Evolutionary conservation across 2,888 invertebrate species (phyloP).

Genomic region (Tyria jacobaeae): DNA sequence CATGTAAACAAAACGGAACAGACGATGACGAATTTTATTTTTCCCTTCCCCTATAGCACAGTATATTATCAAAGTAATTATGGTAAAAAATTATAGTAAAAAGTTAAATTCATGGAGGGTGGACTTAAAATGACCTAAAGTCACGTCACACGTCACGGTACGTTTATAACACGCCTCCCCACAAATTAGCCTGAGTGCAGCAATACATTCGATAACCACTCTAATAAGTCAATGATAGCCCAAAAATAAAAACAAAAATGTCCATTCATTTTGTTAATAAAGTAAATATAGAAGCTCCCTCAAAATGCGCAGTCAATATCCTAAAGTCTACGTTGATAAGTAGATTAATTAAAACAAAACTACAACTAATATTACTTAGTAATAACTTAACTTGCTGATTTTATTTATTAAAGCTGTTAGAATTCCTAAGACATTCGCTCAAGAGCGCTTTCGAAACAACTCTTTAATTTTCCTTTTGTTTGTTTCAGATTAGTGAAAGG

Average conservation of each 20-base stretch:
- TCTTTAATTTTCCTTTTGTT: constrained; percentile 62
- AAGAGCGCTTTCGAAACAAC: constrained; percentile 42
- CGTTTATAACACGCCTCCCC: constrained; percentile 55
- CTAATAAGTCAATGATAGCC: constrained; percentile 43
- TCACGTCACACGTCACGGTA: constrained; percentile 60
- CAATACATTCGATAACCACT: constrained; percentile 50
- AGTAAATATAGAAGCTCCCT: constrained; percentile 33
- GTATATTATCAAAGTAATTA: constrained; percentile 49
- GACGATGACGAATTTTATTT: constrained; percentile 36
- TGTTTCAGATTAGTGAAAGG: constrained; percentile 74
- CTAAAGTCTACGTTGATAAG: constrained; percentile 29
- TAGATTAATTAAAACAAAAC: no score
- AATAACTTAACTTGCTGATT: neutral
- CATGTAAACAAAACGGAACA: constrained; percentile 25
- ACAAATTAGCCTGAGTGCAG: constrained; percentile 71
- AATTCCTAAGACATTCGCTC: no score
- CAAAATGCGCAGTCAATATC: constrained; percentile 31
- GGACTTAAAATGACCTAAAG: constrained; percentile 54
- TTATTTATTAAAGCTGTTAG: no score
- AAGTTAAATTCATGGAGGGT: constrained; percentile 43
- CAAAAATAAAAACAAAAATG: constrained; percentile 23
- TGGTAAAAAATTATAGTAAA: constrained; percentile 45
- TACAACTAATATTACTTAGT: no score
- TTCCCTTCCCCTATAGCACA: constrained; percentile 25
- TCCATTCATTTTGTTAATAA: constrained; percentile 43